Evolutionary conservation across 2,888 invertebrate genomes (phyloP).

Genomic region (Anorthoa munda): DNA sequence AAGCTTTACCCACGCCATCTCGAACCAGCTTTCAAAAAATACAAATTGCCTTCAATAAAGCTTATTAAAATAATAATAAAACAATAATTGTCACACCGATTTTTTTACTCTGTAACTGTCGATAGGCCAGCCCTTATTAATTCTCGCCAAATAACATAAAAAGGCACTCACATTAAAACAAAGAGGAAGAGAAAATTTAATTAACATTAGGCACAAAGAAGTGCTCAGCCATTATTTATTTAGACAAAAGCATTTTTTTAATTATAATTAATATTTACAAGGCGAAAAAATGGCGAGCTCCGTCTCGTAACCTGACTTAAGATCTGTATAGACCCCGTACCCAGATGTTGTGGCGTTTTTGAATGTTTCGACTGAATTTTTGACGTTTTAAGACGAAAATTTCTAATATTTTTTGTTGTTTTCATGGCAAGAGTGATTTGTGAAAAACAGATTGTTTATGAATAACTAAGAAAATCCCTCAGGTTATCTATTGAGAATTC

Average conservation of each 20-base stretch:
- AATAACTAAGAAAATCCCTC: too few relatives aligned
- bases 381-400: not conserved
- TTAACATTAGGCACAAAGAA: slow-evolving; percentile 85
- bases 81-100: not conserved
- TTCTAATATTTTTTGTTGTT: not conserved
- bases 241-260: slow-evolving; percentile 86
- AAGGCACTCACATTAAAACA: slow-evolving; percentile 88
- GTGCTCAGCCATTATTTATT: slow-evolving; percentile 85
- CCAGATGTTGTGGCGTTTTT: slow-evolving; percentile 27
- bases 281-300: slow-evolving; percentile 74
- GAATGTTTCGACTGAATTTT: slow-evolving; percentile 7
- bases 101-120: slow-evolving; percentile 37
- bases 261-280: slow-evolving; percentile 90
- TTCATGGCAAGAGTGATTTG: not conserved
- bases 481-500: too few relatives aligned
- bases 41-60: not conserved
- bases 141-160: slow-evolving; percentile 78
- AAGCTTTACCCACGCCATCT: too few relatives aligned
- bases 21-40: too few relatives aligned
- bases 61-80: not conserved
- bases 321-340: slow-evolving; percentile 66
- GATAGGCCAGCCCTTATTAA: slow-evolving; percentile 53
- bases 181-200: slow-evolving; percentile 85
- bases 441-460: not conserved
- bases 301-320: slow-evolving; percentile 52